Evolutionary conservation across 2,113 vertebrate genomes (phyloP).

Genomic region (Nibea albiflora): DNA sequence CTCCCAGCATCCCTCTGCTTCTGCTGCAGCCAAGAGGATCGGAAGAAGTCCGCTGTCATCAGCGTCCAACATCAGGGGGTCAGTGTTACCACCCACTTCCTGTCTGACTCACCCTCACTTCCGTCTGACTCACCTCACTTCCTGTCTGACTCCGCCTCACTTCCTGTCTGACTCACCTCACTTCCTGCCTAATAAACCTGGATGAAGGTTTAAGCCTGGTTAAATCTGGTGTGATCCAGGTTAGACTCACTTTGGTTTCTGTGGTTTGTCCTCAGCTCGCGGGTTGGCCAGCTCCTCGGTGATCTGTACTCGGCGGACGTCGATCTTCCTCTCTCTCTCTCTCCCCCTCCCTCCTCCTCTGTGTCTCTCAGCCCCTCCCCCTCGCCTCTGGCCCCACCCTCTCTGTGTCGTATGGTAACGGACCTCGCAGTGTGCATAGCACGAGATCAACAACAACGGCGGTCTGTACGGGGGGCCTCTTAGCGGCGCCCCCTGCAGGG

Average conservation of each 20-base stretch:
- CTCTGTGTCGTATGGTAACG: slow-evolving; percentile 81
- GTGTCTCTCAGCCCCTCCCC: slow-evolving; percentile 64
- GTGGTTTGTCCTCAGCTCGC: slow-evolving; percentile 78
- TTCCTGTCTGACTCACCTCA: neutral
- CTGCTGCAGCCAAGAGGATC: slow-evolving; percentile 87
- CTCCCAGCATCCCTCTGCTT: slow-evolving; percentile 84
- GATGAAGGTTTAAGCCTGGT: neutral
- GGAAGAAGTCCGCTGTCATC: slow-evolving; percentile 80
- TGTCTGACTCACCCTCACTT: neutral
- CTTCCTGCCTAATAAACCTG: too few species aligned
- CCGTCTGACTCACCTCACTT: neutral
- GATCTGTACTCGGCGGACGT: slow-evolving; percentile 88
- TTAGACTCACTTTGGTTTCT: neutral
- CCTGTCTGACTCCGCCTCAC: neutral
- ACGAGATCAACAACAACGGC: slow-evolving; percentile 95
- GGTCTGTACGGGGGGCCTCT: slow-evolving; percentile 81
- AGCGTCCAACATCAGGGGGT: slow-evolving; percentile 87
- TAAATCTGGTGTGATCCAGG: neutral
- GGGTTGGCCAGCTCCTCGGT: slow-evolving; percentile 95
- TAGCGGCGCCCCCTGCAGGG: slow-evolving; percentile 65
- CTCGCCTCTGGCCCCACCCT: slow-evolving; percentile 71
- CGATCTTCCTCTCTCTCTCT: slow-evolving; percentile 69
- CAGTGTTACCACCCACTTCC: slow-evolving; percentile 24
- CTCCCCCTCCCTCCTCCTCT: slow-evolving; percentile 66
- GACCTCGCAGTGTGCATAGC: slow-evolving; percentile 75